Evolutionary conservation across 2,888 invertebrate genomes (phyloP).

Genomic region (Agrochola lota): DNA sequence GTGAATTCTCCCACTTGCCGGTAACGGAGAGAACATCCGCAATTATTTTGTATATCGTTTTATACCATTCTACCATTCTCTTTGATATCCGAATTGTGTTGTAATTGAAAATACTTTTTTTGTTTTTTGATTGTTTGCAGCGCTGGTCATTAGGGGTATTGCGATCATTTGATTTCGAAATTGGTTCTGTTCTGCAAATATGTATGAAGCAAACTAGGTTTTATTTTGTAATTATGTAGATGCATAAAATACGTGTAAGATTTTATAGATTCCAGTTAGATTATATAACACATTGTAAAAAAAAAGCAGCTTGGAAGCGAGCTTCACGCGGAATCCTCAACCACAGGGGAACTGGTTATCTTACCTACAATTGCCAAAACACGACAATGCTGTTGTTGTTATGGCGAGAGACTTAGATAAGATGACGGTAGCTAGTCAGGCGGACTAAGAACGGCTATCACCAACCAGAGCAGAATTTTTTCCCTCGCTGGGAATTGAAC

Average conservation of each 20-base stretch:
- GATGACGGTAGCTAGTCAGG: too few relatives aligned
- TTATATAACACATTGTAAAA: not conserved
- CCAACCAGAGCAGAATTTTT: too few relatives aligned
- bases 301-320: not conserved
- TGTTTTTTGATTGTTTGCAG: slow-evolving; percentile 30
- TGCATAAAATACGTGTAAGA: not conserved
- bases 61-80: slow-evolving; percentile 64
- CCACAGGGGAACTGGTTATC: too few relatives aligned
- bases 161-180: slow-evolving; percentile 26
- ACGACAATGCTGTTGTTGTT: too few relatives aligned
- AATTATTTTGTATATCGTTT: slow-evolving; percentile 81
- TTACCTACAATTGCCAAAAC: too few relatives aligned
- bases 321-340: too few relatives aligned
- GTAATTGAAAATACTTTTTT: slow-evolving; percentile 61
- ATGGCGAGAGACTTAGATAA: too few relatives aligned
- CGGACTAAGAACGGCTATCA: too few relatives aligned
- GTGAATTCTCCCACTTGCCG: slow-evolving; percentile 83
- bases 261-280: not conserved
- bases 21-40: slow-evolving; percentile 80
- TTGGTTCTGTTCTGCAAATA: slow-evolving; percentile 15
- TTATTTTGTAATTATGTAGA: slow-evolving; percentile 1
- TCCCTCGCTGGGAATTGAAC: too few relatives aligned
- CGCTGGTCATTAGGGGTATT: slow-evolving; percentile 36
- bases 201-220: not conserved
- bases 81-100: slow-evolving; percentile 64